Evolutionary conservation across 2,797 vertebrate species (phyloP).

Genomic region (Parauchenoglanis punctatus): DNA sequence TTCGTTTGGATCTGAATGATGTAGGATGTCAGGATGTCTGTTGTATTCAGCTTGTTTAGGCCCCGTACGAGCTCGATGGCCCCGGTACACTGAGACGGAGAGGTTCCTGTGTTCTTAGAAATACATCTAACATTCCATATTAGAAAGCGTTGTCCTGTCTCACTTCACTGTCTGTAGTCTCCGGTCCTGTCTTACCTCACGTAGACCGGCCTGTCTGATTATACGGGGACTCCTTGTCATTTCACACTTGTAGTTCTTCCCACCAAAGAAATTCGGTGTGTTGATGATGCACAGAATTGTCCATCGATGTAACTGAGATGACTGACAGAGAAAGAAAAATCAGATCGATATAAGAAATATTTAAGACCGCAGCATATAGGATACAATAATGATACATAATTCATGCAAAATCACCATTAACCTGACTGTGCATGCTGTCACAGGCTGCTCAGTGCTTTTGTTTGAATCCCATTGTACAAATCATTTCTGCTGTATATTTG

Average conservation of each 20-base stretch:
- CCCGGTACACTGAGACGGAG: conserved; percentile 30
- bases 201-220: conserved; percentile 43
- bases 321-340: conserved; percentile 14
- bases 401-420: background rate
- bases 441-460: background rate
- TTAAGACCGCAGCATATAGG: conserved; percentile 16
- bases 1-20: conserved; percentile 44
- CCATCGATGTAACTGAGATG: conserved; percentile 38
- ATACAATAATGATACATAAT: conserved; percentile 29
- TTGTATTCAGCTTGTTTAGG: conserved; percentile 55
- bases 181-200: conserved; percentile 43
- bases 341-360: conserved; percentile 49
- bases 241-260: conserved; percentile 62
- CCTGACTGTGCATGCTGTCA: background rate
- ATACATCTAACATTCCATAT: conserved; percentile 53
- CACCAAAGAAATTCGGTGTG: conserved; percentile 76
- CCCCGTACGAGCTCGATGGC: conserved; percentile 10
- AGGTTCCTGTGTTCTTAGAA: conserved; percentile 37
- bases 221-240: conserved; percentile 51
- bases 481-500: background rate
- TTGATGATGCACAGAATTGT: conserved; percentile 60
- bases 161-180: conserved; percentile 65
- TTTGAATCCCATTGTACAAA: background rate
- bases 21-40: conserved; percentile 56
- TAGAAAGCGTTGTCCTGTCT: conserved; percentile 40